Evolutionary conservation across 1,140 invertebrate genomes (phyloP), one percentile per base, ranked within the genome.

Genomic region (Tachypleus tridentatus): DNA sequence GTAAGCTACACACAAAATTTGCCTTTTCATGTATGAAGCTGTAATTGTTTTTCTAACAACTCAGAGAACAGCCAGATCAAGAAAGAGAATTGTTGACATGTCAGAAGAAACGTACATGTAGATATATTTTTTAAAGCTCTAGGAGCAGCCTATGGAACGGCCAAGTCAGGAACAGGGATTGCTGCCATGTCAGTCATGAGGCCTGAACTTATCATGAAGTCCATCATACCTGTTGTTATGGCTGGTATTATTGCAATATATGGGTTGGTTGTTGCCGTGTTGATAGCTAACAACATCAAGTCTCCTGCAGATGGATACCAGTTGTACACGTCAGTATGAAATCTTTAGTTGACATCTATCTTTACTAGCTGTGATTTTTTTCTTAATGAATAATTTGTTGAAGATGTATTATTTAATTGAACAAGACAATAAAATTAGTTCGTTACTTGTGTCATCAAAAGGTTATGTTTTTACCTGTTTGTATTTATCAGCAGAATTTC

Each of bases 211-310:
- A 98, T 99, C 79, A 99, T 99, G 95, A 98, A 98, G 82, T 98
- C 93, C 75, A 97, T 99, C 80, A 98, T 99, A 83, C 97, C 97
- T 73, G 97, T 99, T 75, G 94, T 99, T 82, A 99, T 99, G 97
- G 97, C 96, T 78, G 97, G 97, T 96, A 99, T 99, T 78, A 93
- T 99, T 80, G 97, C 95, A 82, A 99, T 99, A 82, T 99, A 99
- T 77, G 97, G 97, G 73, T 83, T 99, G 74, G 97, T 99, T 69
- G 93, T 99, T 70, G 92, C 97, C 76, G 95, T 98, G 70, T 88
- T 99, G 67, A 97, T 99, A 75, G 88, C 93, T 68, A 91, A 93
- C 75, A 81, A 81, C 70, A 82, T 97, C 65, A 80, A 82, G 8
- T 71, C 74, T 62, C 70, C 73, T 59, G 71, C 74, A 10, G 64